Evolutionary conservation across 2,113 vertebrate genomes (phyloP).

Genomic region (Planiliza haematocheilus): DNA sequence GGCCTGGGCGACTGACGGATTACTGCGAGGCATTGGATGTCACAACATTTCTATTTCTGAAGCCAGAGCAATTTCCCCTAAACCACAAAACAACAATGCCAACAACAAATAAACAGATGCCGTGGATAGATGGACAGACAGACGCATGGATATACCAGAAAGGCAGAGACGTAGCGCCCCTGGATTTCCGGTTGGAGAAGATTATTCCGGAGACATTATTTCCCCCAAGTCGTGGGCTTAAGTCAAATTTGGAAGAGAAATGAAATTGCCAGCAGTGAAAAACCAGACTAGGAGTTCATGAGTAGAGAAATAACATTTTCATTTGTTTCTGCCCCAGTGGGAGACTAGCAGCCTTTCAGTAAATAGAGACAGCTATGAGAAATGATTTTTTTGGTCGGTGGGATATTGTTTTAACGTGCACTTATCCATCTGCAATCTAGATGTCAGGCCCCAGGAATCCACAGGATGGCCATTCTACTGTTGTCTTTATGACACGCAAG

Average conservation of each 20-base stretch:
- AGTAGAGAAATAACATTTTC: constrained; percentile 99
- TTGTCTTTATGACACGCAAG: constrained; percentile 93
- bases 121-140: constrained; percentile 38
- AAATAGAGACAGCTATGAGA: constrained; percentile 99
- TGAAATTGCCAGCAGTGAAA: constrained; percentile 98
- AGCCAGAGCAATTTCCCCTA: constrained; percentile 88
- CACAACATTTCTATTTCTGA: constrained; percentile 91
- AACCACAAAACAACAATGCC: constrained; percentile 88
- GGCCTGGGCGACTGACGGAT: constrained; percentile 84
- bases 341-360: constrained; percentile 95
- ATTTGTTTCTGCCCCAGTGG: constrained; percentile 97
- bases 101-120: constrained; percentile 77
- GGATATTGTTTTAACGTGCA: constrained; percentile 99
- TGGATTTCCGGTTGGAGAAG: constrained; percentile 95
- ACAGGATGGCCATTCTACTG: constrained; percentile 91
- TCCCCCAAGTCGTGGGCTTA: constrained; percentile 97
- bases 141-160: constrained; percentile 42
- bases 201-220: constrained; percentile 99
- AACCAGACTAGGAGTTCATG: constrained; percentile 97
- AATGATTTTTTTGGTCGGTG: constrained; percentile 93
- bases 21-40: constrained; percentile 88
- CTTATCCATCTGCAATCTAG: constrained; percentile 99
- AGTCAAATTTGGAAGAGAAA: constrained; percentile 98
- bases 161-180: constrained; percentile 80
- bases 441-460: constrained; percentile 96